phyloP scores from a whole-genome alignment of 2,797 vertebrate genomes.

The Hoplostethus mediterraneus region DNA sequence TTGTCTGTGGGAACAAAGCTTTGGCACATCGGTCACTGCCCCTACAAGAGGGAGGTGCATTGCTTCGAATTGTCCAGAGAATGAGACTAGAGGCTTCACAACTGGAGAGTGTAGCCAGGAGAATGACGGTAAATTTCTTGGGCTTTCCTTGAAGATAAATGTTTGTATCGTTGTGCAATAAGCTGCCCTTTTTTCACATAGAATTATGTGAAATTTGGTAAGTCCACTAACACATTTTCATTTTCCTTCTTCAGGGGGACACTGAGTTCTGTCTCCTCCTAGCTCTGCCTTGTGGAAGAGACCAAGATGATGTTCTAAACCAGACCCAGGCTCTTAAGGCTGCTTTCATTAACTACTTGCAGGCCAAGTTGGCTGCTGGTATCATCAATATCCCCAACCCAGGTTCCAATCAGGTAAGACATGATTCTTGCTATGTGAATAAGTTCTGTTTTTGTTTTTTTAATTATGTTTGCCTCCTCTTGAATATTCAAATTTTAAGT shows the following conservation, averaged over 20 bases:
- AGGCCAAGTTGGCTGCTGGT: conserved; percentile 96
- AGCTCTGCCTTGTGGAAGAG: conserved; percentile 95
- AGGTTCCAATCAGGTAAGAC: conserved; percentile 95
- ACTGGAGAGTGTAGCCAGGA: conserved; percentile 94
- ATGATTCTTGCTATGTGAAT: background rate
- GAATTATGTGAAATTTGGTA: background rate
- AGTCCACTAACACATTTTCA: conserved; percentile 30
- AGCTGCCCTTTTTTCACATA: no score
- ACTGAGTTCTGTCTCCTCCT: conserved; percentile 97
- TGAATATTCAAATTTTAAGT: no score
- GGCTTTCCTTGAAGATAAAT: background rate
- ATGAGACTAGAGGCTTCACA: conserved; percentile 97
- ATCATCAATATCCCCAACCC: conserved; percentile 99
- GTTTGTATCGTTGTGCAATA: background rate
- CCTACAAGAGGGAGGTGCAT: conserved; percentile 92
- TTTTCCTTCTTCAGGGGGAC: conserved; percentile 87
- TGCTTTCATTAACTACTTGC: conserved; percentile 98
- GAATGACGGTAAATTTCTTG: conserved; percentile 90
- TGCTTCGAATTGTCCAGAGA: conserved; percentile 95
- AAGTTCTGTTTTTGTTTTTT: background rate
- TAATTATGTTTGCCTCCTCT: background rate
- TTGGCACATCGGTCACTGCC: conserved; percentile 95
- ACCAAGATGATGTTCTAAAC: conserved; percentile 97
- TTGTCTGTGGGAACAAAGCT: conserved; percentile 96
- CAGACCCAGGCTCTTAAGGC: conserved; percentile 97